Percentiles rank a stretch among this genome's conserved stretches.
Conservation (phyloP, 1,140 invertebrate genomes). For the Leptonema lineaticorne region DNA sequence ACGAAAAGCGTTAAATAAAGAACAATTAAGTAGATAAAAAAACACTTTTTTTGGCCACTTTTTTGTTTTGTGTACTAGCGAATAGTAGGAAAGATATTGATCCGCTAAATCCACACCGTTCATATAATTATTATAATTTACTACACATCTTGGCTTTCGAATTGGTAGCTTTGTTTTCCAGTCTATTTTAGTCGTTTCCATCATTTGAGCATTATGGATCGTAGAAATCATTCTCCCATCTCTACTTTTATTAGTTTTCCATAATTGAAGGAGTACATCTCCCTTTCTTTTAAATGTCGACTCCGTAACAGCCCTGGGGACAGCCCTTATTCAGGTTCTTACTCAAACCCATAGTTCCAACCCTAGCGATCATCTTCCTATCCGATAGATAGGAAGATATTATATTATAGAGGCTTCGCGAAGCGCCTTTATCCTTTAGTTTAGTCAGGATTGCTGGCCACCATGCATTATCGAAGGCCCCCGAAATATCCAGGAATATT, state of each 20-base stretch:
- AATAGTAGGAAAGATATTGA: slow-evolving; percentile 31
- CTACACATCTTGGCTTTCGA: slow-evolving; percentile 33
- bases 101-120: slow-evolving; percentile 32
- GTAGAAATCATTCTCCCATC: slow-evolving; percentile 37
- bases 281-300: slow-evolving; percentile 32
- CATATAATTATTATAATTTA: slow-evolving; percentile 37
- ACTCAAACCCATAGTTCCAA: no score
- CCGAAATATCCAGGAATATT: no score
- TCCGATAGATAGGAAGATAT: no score
- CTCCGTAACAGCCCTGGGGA: no score
- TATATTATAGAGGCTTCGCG: no score
- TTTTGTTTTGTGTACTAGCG: slow-evolving; percentile 25
- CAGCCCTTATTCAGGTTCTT: no score
- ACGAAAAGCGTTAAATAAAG: slow-evolving; percentile 31
- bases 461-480: no score
- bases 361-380: no score
- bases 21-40: slow-evolving; percentile 33
- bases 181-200: slow-evolving; percentile 38
- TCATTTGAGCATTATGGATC: slow-evolving; percentile 38
- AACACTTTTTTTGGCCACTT: slow-evolving; percentile 33
- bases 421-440: no score
- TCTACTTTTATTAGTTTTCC: slow-evolving; percentile 37
- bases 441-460: no score
- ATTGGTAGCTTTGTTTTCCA: slow-evolving; percentile 30
- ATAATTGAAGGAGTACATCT: slow-evolving; percentile 38